Evolutionary conservation across 2,113 vertebrate genomes (phyloP).

Genomic region (Craseonycteris thonglongyai): DNA sequence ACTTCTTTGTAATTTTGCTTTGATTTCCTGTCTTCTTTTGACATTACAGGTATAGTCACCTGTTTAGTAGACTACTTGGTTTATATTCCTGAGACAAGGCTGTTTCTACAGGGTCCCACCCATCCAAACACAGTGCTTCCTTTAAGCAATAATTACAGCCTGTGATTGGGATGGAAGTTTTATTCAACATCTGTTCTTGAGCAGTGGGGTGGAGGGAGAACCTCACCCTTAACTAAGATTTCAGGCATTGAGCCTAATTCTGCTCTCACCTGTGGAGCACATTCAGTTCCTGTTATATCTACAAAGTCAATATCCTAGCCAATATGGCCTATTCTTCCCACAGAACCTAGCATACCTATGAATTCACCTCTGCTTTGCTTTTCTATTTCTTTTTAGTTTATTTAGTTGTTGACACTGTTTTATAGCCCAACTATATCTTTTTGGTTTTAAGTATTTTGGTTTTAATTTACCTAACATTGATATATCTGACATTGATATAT

Average conservation of each 20-base stretch:
- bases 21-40: not conserved
- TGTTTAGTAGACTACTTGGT: not conserved
- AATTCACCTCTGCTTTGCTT: not conserved
- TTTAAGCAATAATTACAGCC: not conserved
- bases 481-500: not conserved
- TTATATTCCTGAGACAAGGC: not conserved
- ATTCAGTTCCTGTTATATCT: not conserved
- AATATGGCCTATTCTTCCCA: not conserved
- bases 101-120: not conserved
- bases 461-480: not conserved
- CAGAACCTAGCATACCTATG: not conserved
- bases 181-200: not conserved
- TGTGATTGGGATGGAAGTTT: not conserved
- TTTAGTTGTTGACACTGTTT: not conserved
- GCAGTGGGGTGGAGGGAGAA: not conserved
- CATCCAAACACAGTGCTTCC: not conserved
- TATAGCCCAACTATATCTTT: not conserved
- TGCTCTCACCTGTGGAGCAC: not conserved
- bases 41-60: not conserved
- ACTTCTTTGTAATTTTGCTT: not conserved
- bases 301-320: not conserved
- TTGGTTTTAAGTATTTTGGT: not conserved
- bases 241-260: not conserved
- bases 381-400: not conserved
- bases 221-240: not conserved